phyloP scores from a whole-genome alignment of 2,113 vertebrate genomes.

The Neolamprologus sp. region DNA sequence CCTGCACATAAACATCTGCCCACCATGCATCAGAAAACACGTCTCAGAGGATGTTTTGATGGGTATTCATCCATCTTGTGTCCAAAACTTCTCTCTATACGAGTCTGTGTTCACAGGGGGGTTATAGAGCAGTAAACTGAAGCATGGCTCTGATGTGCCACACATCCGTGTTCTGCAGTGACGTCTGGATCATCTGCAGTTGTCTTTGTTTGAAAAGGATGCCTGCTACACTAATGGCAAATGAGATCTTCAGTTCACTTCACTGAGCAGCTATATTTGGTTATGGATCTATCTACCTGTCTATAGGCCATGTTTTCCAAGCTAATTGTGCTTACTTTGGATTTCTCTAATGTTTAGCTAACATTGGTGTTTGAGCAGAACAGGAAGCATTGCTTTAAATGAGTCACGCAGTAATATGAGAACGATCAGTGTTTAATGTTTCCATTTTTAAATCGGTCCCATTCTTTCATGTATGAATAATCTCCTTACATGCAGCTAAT shows the following conservation, averaged over 20 bases:
- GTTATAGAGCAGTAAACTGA: not conserved
- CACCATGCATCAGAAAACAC: not conserved
- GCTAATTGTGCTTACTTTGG: not conserved
- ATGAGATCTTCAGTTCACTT: not conserved
- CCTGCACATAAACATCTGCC: constrained; percentile 22
- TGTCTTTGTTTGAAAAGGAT: not conserved
- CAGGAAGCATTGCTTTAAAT: not conserved
- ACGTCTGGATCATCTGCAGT: constrained; percentile 19
- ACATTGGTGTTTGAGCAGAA: not conserved
- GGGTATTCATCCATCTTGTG: not conserved
- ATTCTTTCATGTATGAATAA: not conserved
- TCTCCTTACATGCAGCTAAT: not conserved
- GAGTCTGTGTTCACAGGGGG: not conserved
- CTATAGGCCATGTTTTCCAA: not conserved
- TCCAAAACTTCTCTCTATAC: accelerated
- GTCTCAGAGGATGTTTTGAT: not conserved
- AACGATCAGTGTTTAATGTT: not conserved
- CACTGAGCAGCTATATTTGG: not conserved
- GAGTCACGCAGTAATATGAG: not conserved
- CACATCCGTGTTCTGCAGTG: not conserved
- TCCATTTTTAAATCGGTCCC: not conserved
- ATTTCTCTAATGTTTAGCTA: not conserved
- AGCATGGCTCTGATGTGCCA: constrained; percentile 16
- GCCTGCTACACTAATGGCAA: not conserved
- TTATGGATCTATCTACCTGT: not conserved